Evolutionary conservation across 2,797 vertebrate genomes (phyloP).

Genomic region (Furcifer pardalis): DNA sequence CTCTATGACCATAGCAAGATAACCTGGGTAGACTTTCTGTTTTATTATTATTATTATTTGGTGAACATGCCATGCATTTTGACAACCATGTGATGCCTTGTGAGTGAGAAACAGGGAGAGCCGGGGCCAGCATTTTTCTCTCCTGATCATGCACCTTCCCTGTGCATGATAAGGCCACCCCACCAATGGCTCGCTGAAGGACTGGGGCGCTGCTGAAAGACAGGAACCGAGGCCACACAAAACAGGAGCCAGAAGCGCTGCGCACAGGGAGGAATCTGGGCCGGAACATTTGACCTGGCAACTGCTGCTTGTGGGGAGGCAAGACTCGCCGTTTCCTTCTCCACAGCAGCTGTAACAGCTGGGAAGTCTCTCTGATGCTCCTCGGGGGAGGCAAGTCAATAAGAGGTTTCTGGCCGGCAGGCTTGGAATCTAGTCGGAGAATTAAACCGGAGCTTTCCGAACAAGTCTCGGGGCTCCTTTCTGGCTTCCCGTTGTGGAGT

Average conservation of each 20-base stretch:
- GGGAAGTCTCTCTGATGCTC: background rate
- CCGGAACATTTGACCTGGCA: conserved; percentile 17
- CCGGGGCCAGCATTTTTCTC: background rate
- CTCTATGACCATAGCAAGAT: too few species aligned
- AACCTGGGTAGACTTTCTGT: too few species aligned
- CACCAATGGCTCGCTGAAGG: background rate
- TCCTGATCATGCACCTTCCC: background rate
- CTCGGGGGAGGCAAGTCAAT: background rate
- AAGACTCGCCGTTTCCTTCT: background rate
- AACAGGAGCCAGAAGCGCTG: background rate
- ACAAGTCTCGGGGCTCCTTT: background rate
- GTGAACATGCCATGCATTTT: background rate
- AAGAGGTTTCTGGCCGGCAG: background rate
- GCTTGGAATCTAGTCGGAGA: background rate
- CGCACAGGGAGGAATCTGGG: background rate
- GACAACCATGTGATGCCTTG: too few species aligned
- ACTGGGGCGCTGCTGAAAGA: background rate
- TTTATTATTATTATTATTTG: too few species aligned
- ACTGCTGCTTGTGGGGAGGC: conserved; percentile 1
- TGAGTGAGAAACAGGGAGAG: too few species aligned
- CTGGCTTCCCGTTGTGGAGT: background rate
- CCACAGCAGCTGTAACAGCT: conserved; percentile 9
- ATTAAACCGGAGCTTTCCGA: background rate
- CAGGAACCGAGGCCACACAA: background rate
- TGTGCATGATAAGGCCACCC: background rate